phyloP scores from a whole-genome alignment of 2,888 invertebrate genomes.

The Tuta absoluta region DNA sequence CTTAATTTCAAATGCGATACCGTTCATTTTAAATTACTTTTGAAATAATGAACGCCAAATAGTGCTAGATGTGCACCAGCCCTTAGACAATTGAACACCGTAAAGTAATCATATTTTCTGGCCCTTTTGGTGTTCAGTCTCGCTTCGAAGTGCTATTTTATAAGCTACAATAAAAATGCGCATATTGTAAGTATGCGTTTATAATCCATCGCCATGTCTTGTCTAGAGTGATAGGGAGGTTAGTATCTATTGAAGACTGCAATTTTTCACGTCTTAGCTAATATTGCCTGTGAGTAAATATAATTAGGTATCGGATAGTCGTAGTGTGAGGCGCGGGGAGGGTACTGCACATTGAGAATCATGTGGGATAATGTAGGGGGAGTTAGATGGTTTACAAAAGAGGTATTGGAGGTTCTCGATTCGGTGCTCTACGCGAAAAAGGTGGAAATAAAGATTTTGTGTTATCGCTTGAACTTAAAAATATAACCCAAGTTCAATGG shows the following conservation, averaged over 20 bases:
- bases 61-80: too few species aligned
- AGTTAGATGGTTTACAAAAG: background rate
- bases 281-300: constrained; percentile 65
- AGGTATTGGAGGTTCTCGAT: background rate
- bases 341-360: constrained; percentile 41
- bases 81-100: too few species aligned
- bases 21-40: too few species aligned
- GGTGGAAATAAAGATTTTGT: too few species aligned
- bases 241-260: constrained; percentile 78
- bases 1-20: too few species aligned
- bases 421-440: background rate
- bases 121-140: background rate
- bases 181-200: constrained; percentile 1
- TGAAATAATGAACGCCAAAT: too few species aligned
- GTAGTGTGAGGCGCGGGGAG: constrained; percentile 38
- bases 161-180: constrained; percentile 5
- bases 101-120: too few species aligned
- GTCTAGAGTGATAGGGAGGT: constrained; percentile 61
- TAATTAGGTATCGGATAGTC: constrained; percentile 54
- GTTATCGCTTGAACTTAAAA: too few species aligned
- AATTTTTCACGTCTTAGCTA: constrained; percentile 72
- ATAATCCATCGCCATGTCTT: constrained; percentile 61
- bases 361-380: background rate
- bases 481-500: too few species aligned
- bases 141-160: constrained; percentile 3